phyloP scores from a whole-genome alignment of 2,113 vertebrate species.

The Limanda limanda region DNA sequence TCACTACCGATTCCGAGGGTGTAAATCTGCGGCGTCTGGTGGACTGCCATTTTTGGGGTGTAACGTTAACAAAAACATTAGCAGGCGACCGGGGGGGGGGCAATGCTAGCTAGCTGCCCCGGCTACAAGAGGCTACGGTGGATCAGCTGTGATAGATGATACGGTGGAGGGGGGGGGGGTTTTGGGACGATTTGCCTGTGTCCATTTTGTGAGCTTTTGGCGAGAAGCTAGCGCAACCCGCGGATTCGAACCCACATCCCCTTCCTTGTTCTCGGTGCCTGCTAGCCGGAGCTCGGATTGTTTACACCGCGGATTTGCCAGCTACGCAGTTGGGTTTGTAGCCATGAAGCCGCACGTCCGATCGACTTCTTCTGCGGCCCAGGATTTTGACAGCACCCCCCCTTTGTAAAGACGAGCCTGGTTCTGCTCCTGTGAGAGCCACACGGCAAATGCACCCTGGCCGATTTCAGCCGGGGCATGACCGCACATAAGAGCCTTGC shows the following conservation, averaged over 20 bases:
- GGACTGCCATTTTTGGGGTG: slow-evolving; percentile 82
- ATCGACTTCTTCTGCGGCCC: slow-evolving; percentile 47
- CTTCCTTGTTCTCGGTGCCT: slow-evolving; percentile 50
- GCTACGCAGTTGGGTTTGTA: slow-evolving; percentile 79
- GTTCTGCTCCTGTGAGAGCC: background rate
- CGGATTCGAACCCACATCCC: slow-evolving; percentile 2
- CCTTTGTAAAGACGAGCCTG: slow-evolving; percentile 6
- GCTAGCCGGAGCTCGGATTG: slow-evolving; percentile 70
- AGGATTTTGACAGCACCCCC: slow-evolving; percentile 56
- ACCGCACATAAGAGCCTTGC: slow-evolving; percentile 22
- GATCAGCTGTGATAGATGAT: slow-evolving; percentile 63
- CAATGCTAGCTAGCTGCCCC: slow-evolving; percentile 42
- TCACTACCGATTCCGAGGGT: slow-evolving; percentile 67
- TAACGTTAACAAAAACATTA: slow-evolving; percentile 79
- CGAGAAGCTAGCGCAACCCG: slow-evolving; percentile 9
- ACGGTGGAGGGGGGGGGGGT: slow-evolving; percentile 3
- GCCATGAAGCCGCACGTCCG: slow-evolving; percentile 65
- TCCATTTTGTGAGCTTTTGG: slow-evolving; percentile 39
- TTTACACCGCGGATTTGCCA: slow-evolving; percentile 81
- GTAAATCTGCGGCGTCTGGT: slow-evolving; percentile 74
- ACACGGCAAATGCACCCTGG: slow-evolving; percentile 1
- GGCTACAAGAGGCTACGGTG: slow-evolving; percentile 41
- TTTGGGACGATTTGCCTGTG: slow-evolving; percentile 17
- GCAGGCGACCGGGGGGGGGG: slow-evolving; percentile 47
- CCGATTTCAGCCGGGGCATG: slow-evolving; percentile 17